These are phyloP conservation scores for Poeciliopsis retropinna DNA, from an alignment of 2,113 vertebrate genomes.

Conservation along the genomic window DNA sequence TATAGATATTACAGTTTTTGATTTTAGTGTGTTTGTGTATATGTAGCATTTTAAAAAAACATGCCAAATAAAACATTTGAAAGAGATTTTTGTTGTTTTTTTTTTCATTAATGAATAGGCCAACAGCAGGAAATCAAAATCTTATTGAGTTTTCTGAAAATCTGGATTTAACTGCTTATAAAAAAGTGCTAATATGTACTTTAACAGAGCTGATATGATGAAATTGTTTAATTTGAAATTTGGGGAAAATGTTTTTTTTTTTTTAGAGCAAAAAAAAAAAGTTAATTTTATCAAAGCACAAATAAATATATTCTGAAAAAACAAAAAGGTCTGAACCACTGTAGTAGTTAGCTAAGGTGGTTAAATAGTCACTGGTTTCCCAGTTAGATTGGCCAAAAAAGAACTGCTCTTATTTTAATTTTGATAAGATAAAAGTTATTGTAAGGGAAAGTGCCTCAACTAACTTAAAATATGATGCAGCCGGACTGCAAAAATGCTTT, in stretches of 20 bases:
- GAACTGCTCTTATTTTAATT: neutral
- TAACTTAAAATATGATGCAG: neutral
- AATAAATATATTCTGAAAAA: no score
- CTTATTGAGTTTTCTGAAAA: neutral
- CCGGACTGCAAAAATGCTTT: neutral
- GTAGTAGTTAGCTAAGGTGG: neutral
- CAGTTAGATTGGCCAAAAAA: neutral
- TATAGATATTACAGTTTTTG: neutral
- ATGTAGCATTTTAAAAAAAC: neutral
- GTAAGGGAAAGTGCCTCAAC: neutral
- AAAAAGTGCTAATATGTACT: neutral
- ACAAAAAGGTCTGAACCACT: no score
- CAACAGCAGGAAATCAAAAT: neutral
- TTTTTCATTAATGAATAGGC: neutral
- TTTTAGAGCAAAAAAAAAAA: neutral
- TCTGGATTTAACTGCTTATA: neutral
- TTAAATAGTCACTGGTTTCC: neutral
- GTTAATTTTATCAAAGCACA: neutral
- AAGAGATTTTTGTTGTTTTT: no score
- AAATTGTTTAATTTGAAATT: neutral
- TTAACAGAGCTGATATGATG: neutral
- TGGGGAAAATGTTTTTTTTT: neutral
- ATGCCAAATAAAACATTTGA: neutral
- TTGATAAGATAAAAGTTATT: conserved; percentile 10
- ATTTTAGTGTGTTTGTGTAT: neutral